Conservation (phyloP, 2,888 invertebrate species). For the Celastrina argiolus region DNA sequence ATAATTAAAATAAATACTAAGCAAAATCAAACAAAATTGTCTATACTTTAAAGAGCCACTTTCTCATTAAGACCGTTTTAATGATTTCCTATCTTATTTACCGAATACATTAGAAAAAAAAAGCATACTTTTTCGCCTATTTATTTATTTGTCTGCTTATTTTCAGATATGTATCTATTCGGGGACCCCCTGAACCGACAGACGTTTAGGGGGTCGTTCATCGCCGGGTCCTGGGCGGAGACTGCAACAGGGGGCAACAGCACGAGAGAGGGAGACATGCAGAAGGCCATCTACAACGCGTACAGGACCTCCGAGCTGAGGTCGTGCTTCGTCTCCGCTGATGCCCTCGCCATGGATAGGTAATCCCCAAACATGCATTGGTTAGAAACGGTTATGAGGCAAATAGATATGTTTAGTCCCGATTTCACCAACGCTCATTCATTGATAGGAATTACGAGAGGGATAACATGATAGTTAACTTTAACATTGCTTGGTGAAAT, state of each 20-base stretch:
- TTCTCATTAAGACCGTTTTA: not conserved
- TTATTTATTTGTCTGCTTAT: slow-evolving; percentile 18
- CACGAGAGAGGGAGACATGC: slow-evolving; percentile 84
- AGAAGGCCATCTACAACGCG: slow-evolving; percentile 85
- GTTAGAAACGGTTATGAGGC: not conserved
- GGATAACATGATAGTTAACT: too few species aligned
- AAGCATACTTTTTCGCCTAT: not conserved
- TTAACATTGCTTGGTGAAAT: too few species aligned
- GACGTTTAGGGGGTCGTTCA: slow-evolving; percentile 89
- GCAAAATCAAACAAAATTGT: not conserved
- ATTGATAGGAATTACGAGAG: too few species aligned
- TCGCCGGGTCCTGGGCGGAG: slow-evolving; percentile 84
- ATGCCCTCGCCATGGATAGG: slow-evolving; percentile 92
- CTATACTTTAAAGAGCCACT: not conserved
- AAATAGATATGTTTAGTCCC: too few species aligned
- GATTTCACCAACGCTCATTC: too few species aligned
- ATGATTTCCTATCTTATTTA: not conserved
- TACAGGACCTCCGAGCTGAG: slow-evolving; percentile 85
- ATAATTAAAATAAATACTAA: too few species aligned
- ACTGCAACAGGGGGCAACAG: slow-evolving; percentile 83
- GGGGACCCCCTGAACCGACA: slow-evolving; percentile 86
- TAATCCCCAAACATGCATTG: slow-evolving; percentile 55
- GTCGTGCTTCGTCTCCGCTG: slow-evolving; percentile 86
- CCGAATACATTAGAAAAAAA: not conserved
- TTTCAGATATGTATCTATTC: slow-evolving; percentile 85